Evolutionary conservation across 2,888 invertebrate genomes (phyloP).

Genomic region (Dromius quadrimaculatus): DNA sequence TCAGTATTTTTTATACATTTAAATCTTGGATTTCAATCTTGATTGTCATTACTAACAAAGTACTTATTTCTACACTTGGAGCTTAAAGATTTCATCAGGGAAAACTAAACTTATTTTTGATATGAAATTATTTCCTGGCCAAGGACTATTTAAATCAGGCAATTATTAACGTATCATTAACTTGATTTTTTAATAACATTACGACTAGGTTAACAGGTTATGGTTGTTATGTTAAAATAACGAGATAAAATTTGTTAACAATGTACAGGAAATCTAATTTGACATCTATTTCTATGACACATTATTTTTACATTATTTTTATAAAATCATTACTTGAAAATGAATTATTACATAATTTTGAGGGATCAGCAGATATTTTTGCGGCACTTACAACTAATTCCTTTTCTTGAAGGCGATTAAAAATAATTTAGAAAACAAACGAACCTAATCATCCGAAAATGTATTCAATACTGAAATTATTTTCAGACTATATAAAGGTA

Average conservation of each 20-base stretch:
- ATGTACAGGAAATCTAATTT: constrained; percentile 19
- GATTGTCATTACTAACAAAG: constrained; percentile 21
- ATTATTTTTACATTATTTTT: neutral
- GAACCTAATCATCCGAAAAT: too few species aligned
- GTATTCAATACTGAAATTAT: too few species aligned
- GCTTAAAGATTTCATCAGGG: constrained; percentile 31
- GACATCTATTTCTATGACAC: neutral
- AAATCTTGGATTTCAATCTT: constrained; percentile 29
- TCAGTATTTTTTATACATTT: constrained; percentile 4
- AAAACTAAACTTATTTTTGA: constrained; percentile 14
- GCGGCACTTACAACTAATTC: too few species aligned
- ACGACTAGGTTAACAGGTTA: constrained; percentile 14
- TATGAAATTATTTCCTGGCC: neutral
- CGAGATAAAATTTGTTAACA: constrained; percentile 24
- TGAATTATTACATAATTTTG: neutral
- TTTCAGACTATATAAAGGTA: too few species aligned
- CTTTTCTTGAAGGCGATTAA: too few species aligned
- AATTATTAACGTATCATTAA: constrained; percentile 32
- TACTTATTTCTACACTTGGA: constrained; percentile 22
- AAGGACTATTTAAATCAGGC: constrained; percentile 24
- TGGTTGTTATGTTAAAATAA: constrained; percentile 19
- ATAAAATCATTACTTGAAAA: neutral
- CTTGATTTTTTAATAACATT: constrained; percentile 18
- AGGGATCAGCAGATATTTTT: too few species aligned
- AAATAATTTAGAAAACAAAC: too few species aligned